Percentiles rank a stretch among this genome's conserved stretches.
Evolutionary conservation across 2,888 invertebrate species (phyloP).

Genomic region (Amiota communis): DNA sequence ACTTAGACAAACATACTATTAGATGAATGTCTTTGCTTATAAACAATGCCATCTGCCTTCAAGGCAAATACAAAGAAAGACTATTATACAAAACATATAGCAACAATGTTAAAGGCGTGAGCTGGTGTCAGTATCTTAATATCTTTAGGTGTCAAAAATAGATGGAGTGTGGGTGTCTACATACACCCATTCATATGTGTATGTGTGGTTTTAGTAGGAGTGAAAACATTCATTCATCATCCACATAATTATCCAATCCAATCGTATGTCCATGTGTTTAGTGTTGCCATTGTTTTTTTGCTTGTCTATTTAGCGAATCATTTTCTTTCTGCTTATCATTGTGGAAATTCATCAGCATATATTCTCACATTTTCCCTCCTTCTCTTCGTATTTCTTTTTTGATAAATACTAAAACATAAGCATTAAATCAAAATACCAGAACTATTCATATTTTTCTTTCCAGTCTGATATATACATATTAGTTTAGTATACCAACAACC

Average conservation of each 20-base stretch:
- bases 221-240: conserved; percentile 9
- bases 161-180: too few relatives aligned
- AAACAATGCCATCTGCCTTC: neutral
- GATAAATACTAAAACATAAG: too few relatives aligned
- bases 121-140: neutral
- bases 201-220: neutral
- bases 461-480: too few relatives aligned
- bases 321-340: too few relatives aligned
- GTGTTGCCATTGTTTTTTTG: neutral
- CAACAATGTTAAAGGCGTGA: too few relatives aligned
- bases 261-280: conserved; percentile 1
- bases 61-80: neutral
- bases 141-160: neutral
- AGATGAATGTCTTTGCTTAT: neutral
- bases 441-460: too few relatives aligned
- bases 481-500: too few relatives aligned
- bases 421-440: too few relatives aligned
- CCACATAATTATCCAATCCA: conserved; percentile 3
- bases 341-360: too few relatives aligned
- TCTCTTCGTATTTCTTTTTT: too few relatives aligned
- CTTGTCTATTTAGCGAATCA: neutral
- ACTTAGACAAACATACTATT: neutral
- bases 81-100: neutral
- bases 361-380: too few relatives aligned
- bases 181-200: neutral